Base-by-base conservation (phyloP, 2,797 vertebrate genomes). In the Macropodus opercularis region DNA sequence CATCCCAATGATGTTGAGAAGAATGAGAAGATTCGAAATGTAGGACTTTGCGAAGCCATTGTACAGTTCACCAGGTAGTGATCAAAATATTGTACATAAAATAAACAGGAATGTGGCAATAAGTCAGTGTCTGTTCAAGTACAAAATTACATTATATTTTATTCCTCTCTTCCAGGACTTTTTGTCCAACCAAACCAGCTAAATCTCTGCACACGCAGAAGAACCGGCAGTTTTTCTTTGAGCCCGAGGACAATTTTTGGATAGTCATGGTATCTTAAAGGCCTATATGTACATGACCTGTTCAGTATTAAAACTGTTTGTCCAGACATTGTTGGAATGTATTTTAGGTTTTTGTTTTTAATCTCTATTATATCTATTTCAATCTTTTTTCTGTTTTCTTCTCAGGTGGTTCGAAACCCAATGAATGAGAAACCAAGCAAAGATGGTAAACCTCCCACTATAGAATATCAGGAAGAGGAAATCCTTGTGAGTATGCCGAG, bases 151-250 rank as follows among this genome's bases (percentile, higher is more conserved):
- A 92, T 59, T 8, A 23, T 56, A 7, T 34, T 31, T 8, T 46
- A 7, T 53, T 26, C 36, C 62, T 35, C 43, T 83, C 35, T 85
- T 88, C 8, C 74, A 99, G 98, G 87, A 99, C 98, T 2, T 99
- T 99, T 79, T 98, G 96, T 86, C 96, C 96, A 67, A 95, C 94
- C 66, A 98, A 98, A 88, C 98, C 98, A 83, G 97, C 96, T 21
- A 98, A 98, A 89, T 99, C 98, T 15, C 91, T 98, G 36, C 98
- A 99, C 76, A 99, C 98, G 0, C 98, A 98, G 92, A 99, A 99
- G 86, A 99, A 99, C 2, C 93, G 96, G 15, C 98, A 99, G 63
- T 98, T 98, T 88, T 99, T 99, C 91, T 94, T 94, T 55, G 97
- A 99, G 72, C 92, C 98, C 0, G 98, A 99, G 85, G 96, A 96